Conservation (phyloP, 2,113 vertebrate species). For the Dipodomys spectabilis region DNA sequence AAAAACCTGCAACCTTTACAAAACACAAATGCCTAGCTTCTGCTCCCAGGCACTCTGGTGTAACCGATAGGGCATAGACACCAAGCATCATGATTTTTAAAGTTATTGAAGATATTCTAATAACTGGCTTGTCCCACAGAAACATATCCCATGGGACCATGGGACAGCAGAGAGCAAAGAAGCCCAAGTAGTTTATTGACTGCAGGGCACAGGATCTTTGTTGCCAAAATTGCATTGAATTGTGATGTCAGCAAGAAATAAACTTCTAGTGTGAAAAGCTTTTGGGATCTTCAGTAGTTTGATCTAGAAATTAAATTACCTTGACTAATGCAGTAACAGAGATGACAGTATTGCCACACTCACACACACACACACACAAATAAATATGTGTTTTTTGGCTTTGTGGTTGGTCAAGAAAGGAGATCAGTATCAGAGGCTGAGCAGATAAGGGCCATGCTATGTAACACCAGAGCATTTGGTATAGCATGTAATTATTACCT, state of each 20-base stretch:
- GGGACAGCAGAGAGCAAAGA: background rate
- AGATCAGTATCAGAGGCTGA: background rate
- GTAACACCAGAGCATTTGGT: background rate
- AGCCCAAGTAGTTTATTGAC: background rate
- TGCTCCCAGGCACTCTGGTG: background rate
- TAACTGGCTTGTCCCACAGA: too few relatives aligned
- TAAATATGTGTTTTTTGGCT: background rate
- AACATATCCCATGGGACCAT: background rate
- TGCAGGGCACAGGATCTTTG: background rate
- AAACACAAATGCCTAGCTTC: background rate
- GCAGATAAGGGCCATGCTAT: background rate
- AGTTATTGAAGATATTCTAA: background rate
- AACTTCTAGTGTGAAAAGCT: background rate
- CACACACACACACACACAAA: background rate
- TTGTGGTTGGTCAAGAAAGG: background rate
- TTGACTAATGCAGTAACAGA: background rate
- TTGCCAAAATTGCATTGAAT: background rate
- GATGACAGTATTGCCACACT: background rate
- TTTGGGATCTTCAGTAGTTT: background rate
- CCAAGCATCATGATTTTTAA: background rate
- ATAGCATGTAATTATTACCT: background rate
- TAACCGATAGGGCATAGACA: background rate
- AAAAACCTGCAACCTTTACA: background rate
- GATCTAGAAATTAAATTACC: conserved; percentile 7
- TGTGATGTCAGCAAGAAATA: background rate